Conservation (phyloP, 1,140 invertebrate genomes). For the Fragariocoptes setiger region DNA sequence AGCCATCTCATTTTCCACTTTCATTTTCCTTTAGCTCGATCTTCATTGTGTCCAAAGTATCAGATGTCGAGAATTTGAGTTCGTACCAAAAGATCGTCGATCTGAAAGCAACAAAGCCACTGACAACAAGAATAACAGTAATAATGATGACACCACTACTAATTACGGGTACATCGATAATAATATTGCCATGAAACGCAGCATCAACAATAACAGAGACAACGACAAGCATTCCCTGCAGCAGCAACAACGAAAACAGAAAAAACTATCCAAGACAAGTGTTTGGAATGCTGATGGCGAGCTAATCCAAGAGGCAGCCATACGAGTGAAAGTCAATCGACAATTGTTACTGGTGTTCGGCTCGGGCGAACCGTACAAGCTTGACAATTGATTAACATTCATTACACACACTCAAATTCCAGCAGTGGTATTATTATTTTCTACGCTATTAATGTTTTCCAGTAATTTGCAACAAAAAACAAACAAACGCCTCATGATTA, state of each 20-base stretch:
- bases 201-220: not conserved
- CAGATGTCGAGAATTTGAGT: slow-evolving; percentile 22
- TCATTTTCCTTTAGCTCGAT: slow-evolving; percentile 24
- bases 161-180: slow-evolving; percentile 11
- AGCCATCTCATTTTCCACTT: slow-evolving; percentile 3
- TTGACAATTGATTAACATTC: too few relatives aligned
- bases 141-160: slow-evolving; percentile 7
- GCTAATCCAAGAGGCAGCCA: slow-evolving; percentile 29
- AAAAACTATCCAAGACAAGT: slow-evolving; percentile 11
- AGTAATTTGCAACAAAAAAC: too few relatives aligned
- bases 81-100: slow-evolving; percentile 6
- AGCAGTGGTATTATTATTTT: too few relatives aligned
- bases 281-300: slow-evolving; percentile 66
- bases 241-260: slow-evolving; percentile 14
- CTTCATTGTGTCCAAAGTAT: slow-evolving; percentile 43
- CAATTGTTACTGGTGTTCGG: slow-evolving; percentile 5
- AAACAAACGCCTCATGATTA: too few relatives aligned
- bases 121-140: slow-evolving; percentile 1
- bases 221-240: slow-evolving; percentile 11
- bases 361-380: not conserved
- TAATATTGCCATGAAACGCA: slow-evolving; percentile 3
- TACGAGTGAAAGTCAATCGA: slow-evolving; percentile 26
- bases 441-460: too few relatives aligned
- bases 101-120: slow-evolving; percentile 1
- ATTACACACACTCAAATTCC: too few relatives aligned